A percentile compares a stretch with the other conserved stretches of the same genome.
These are phyloP conservation scores for Sinodicranocentrus sp. DNA, from an alignment of 2,888 invertebrate genomes.

Conservation along the genomic window DNA sequence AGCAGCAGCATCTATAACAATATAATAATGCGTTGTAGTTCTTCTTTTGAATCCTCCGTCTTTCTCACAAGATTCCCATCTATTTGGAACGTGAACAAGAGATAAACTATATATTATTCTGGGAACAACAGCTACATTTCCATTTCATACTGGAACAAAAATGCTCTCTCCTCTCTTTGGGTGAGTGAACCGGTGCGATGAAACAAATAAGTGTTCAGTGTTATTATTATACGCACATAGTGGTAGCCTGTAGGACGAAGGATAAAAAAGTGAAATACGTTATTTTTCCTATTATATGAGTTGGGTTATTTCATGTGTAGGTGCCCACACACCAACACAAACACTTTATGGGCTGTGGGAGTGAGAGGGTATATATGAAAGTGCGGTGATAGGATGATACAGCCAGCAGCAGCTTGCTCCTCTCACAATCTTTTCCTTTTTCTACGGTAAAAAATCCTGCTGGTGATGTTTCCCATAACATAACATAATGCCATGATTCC, in stretches of 20 bases:
- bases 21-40: slow-evolving; percentile 26
- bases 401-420: neutral
- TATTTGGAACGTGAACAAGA: slow-evolving; percentile 60
- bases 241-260: neutral
- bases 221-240: slow-evolving; percentile 34
- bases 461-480: slow-evolving; percentile 56
- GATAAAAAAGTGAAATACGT: slow-evolving; percentile 1
- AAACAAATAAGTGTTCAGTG: slow-evolving; percentile 60
- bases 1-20: slow-evolving; percentile 3
- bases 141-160: slow-evolving; percentile 47
- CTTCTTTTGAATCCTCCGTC: slow-evolving; percentile 38
- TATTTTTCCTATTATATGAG: neutral
- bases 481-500: slow-evolving; percentile 23
- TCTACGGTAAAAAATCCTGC: slow-evolving; percentile 33
- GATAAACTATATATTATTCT: slow-evolving; percentile 53
- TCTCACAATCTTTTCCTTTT: slow-evolving; percentile 25
- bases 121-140: slow-evolving; percentile 47
- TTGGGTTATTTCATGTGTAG: neutral
- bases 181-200: slow-evolving; percentile 54
- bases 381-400: neutral
- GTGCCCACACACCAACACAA: neutral
- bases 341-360: neutral
- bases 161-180: slow-evolving; percentile 22
- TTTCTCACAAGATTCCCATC: slow-evolving; percentile 53
- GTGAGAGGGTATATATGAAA: neutral